These are phyloP conservation scores for Ypsolopha sequella DNA, from an alignment of 2,888 invertebrate species.

Conservation along the genomic window DNA sequence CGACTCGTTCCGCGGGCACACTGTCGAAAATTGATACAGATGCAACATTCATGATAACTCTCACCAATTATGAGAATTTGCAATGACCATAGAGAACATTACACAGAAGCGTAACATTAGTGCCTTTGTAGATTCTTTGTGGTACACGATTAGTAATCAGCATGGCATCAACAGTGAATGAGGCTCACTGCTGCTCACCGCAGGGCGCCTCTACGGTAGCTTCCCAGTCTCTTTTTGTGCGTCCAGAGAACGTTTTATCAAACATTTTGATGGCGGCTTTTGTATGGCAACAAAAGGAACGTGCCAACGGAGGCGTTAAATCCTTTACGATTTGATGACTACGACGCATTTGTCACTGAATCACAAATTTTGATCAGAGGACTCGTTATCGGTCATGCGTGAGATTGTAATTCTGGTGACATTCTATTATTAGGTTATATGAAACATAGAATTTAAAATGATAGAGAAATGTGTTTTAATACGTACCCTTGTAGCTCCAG, in stretches of 20 bases:
- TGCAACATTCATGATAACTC: background rate
- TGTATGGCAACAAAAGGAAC: slow-evolving; percentile 66
- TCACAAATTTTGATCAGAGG: slow-evolving; percentile 17
- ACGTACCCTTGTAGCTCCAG: too few species aligned
- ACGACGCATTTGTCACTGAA: slow-evolving; percentile 61
- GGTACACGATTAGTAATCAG: slow-evolving; percentile 21
- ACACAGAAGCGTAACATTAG: slow-evolving; percentile 33
- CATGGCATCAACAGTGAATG: slow-evolving; percentile 51
- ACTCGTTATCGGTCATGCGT: slow-evolving; percentile 35
- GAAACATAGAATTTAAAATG: too few species aligned
- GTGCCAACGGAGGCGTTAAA: slow-evolving; percentile 71
- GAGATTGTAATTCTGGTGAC: background rate
- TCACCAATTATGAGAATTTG: slow-evolving; percentile 11
- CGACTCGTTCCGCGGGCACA: background rate
- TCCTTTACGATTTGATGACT: slow-evolving; percentile 67
- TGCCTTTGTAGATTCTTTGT: slow-evolving; percentile 34
- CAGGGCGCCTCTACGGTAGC: slow-evolving; percentile 60
- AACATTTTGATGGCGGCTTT: slow-evolving; percentile 69
- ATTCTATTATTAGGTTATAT: too few species aligned
- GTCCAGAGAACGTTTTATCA: slow-evolving; percentile 57
- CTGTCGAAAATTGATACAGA: background rate
- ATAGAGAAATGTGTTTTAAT: too few species aligned
- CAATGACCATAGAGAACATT: slow-evolving; percentile 36
- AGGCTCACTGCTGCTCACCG: slow-evolving; percentile 27
- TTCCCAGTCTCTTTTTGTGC: slow-evolving; percentile 56